Conservation (phyloP, 2,797 vertebrate genomes). For the Sebastes steindachneri region DNA sequence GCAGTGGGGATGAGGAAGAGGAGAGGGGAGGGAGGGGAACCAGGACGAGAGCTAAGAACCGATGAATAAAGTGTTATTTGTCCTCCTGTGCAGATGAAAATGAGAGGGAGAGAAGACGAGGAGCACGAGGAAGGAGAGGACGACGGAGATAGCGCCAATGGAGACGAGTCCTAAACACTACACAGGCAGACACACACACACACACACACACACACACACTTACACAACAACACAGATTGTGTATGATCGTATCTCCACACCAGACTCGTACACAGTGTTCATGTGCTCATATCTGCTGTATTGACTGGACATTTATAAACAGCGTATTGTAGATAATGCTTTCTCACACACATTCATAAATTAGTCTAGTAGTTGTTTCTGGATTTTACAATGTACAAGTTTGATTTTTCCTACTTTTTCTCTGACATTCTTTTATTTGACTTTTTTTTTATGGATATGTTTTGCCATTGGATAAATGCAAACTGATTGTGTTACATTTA, state of each 20-base stretch:
- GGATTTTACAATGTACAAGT: neutral
- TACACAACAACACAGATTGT: neutral
- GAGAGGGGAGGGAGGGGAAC: neutral
- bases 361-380: neutral
- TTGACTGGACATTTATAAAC: conserved; percentile 35
- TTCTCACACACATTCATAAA: neutral
- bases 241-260: conserved; percentile 22
- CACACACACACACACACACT: neutral
- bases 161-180: conserved; percentile 84
- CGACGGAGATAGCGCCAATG: conserved; percentile 88
- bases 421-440: neutral
- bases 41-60: conserved; percentile 32
- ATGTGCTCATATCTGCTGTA: conserved; percentile 38
- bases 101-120: conserved; percentile 70
- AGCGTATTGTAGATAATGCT: conserved; percentile 28
- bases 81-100: conserved; percentile 65
- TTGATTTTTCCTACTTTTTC: neutral
- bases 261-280: conserved; percentile 20
- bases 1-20: neutral
- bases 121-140: conserved; percentile 91
- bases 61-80: neutral
- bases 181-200: neutral
- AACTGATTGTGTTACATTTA: conserved; percentile 5
- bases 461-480: neutral
- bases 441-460: neutral